These are phyloP conservation scores for Drosophila ustulata DNA, from an alignment of 2,888 invertebrate genomes.

Conservation along the genomic window DNA sequence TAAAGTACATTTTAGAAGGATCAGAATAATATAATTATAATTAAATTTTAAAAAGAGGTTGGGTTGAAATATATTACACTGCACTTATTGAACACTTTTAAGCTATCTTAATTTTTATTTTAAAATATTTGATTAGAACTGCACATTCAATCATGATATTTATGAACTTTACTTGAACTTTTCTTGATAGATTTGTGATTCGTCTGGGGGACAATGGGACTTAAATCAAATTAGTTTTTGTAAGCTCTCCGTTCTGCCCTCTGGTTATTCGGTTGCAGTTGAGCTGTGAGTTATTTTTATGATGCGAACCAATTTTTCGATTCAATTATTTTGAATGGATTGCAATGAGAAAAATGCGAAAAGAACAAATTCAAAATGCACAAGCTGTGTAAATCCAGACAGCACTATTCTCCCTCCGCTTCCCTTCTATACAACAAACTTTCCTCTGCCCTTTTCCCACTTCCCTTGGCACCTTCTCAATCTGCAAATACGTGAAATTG, in stretches of 20 bases:
- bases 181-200: background rate
- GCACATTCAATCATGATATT: background rate
- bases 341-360: slow-evolving; percentile 31
- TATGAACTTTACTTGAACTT: background rate
- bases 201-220: background rate
- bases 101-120: background rate
- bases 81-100: background rate
- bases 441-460: background rate
- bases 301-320: slow-evolving; percentile 75
- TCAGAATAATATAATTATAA: too few relatives aligned
- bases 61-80: too few relatives aligned
- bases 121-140: too few relatives aligned
- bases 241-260: slow-evolving; percentile 16
- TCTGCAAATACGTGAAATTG: slow-evolving; percentile 61
- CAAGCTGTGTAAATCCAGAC: slow-evolving; percentile 47
- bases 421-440: background rate
- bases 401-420: background rate
- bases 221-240: slow-evolving; percentile 37
- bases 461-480: slow-evolving; percentile 6
- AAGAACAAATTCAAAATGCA: slow-evolving; percentile 69
- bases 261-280: slow-evolving; percentile 10
- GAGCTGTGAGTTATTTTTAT: slow-evolving; percentile 54
- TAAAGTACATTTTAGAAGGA: too few relatives aligned
- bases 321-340: slow-evolving; percentile 79
- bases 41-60: too few relatives aligned